Evolutionary conservation across 2,888 invertebrate species (phyloP), one percentile per base, ranked within the genome.

Genomic region (Amorpha juglandis): DNA sequence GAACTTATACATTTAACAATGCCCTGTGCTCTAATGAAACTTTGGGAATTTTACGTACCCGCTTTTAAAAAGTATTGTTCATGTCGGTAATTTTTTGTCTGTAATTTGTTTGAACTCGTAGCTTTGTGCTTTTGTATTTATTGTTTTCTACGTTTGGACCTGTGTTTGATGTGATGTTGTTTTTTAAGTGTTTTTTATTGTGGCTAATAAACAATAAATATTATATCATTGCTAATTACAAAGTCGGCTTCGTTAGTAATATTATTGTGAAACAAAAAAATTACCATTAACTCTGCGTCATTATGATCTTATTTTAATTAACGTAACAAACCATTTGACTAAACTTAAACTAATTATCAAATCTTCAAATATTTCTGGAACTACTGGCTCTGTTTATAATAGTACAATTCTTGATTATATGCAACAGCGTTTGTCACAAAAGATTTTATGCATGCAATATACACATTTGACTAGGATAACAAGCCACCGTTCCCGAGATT

Each of bases 1-100:
- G 27, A 21, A 62, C 62, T 19, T 19, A 62, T 51, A 52, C 51
- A 42, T 16, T 58, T 38, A 55, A 64, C 64, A 64, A 58, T 21
- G 64, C 33, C 33, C 19, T 27, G 47, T 35, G 35, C 35, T 48
- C 19, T 65, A 58, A 65, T 65, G 64, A 58, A 65, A 58, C 64
- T 65, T 65, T 19, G 55, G 48, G 19, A 58, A 58, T 58, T 42
- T 19, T 58, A 12, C 6, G 11, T 16, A 19, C 19, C 19, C 50
- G 50, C 19, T 14, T 48, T 58, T 12, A 19, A 48, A 42, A 62
- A 62, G 42, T 64, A 27, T 48, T 64, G 50, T 64, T 27, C 6
- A 27, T 63, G n/a, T 38, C 8, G 45, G n/a, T 19, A 64, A 9
- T 64, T 8, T 48, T 19, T 12, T 38, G 50, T 38, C 7, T 19